Evolutionary conservation across 2,888 invertebrate species (phyloP).

Genomic region (Epicampocera succincta): DNA sequence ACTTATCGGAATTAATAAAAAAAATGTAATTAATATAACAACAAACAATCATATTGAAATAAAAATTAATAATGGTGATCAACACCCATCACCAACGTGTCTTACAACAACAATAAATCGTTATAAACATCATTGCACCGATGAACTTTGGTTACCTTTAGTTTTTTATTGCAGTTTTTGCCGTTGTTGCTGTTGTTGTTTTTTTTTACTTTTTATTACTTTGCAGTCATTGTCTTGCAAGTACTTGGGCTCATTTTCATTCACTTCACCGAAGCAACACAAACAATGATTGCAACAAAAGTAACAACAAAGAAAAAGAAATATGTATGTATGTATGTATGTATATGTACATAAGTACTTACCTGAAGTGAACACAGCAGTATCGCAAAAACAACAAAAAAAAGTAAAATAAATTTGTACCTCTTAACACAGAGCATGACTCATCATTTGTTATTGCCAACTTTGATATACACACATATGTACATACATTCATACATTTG

Average conservation of each 20-base stretch:
- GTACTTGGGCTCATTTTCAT: conserved; percentile 62
- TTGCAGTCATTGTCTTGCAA: conserved; percentile 62
- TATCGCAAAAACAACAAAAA: conserved; percentile 14
- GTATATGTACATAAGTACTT: conserved; percentile 20
- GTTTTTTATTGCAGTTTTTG: conserved; percentile 26
- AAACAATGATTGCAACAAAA: conserved; percentile 35
- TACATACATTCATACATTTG: not conserved
- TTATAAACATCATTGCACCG: conserved; percentile 54
- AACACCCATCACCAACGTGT: conserved; percentile 40
- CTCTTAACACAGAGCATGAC: conserved; percentile 47
- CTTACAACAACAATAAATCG: conserved; percentile 54
- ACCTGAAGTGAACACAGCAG: conserved; percentile 1
- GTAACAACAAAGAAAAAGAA: conserved; percentile 25
- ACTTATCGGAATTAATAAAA: conserved; percentile 30
- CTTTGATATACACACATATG: not conserved
- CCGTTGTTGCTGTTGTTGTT: conserved; percentile 30
- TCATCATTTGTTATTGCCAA: conserved; percentile 55
- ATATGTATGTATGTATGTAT: not conserved
- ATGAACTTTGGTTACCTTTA: conserved; percentile 64
- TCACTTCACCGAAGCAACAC: conserved; percentile 31
- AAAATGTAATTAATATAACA: conserved; percentile 28
- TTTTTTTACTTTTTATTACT: conserved; percentile 26
- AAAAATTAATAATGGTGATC: conserved; percentile 36
- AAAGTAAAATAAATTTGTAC: conserved; percentile 9
- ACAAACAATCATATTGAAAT: conserved; percentile 21